Evolutionary conservation across 2,113 vertebrate species (phyloP).

Genomic region (Sinocyclocheilus anshuiensis): DNA sequence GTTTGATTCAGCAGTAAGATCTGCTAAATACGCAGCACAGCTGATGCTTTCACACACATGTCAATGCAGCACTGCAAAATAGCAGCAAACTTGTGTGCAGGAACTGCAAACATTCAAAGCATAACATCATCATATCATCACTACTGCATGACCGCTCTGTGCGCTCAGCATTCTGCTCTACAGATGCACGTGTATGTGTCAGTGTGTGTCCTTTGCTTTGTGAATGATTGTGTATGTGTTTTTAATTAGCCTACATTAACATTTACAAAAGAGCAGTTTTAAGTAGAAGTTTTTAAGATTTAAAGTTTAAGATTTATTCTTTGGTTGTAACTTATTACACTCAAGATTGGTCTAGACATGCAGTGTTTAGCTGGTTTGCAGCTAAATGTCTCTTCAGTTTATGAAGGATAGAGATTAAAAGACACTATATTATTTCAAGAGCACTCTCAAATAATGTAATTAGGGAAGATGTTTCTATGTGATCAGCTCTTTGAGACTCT

Average conservation of each 20-base stretch:
- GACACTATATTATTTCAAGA: neutral
- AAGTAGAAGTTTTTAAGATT: neutral
- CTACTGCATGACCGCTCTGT: conserved; percentile 63
- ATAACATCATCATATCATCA: conserved; percentile 31
- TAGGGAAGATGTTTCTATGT: neutral
- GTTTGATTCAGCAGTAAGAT: conserved; percentile 19
- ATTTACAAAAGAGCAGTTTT: neutral
- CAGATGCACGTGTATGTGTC: neutral
- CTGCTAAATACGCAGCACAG: neutral
- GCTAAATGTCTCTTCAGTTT: neutral
- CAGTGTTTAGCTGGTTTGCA: neutral
- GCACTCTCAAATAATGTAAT: neutral
- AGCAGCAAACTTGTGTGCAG: neutral
- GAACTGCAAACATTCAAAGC: neutral
- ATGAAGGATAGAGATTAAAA: neutral
- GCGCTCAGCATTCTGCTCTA: neutral
- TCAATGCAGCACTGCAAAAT: neutral
- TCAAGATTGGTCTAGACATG: neutral
- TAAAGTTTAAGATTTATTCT: neutral
- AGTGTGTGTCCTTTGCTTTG: neutral
- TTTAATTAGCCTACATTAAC: neutral
- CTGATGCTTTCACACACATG: neutral
- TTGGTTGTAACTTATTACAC: neutral
- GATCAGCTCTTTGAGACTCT: neutral
- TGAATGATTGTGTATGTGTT: neutral